phyloP scores from a whole-genome alignment of 2,113 vertebrate genomes.

The Heteronetta atricapilla region DNA sequence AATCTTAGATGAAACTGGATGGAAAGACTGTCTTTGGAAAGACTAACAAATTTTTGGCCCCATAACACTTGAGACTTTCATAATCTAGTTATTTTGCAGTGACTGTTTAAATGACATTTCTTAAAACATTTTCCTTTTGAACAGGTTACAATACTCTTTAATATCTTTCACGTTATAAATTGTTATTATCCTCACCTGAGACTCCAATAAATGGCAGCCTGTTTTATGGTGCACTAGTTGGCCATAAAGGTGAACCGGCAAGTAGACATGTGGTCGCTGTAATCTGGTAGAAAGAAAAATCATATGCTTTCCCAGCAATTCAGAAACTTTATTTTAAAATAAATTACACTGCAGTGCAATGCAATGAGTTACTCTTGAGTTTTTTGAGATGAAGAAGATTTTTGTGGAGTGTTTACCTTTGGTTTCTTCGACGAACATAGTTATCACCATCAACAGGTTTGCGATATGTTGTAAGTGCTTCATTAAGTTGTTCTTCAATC shows the following conservation, averaged over 20 bases:
- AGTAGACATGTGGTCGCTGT: slow-evolving; percentile 95
- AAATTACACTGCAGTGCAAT: not conserved
- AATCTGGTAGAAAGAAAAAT: slow-evolving; percentile 81
- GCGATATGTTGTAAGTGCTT: slow-evolving; percentile 96
- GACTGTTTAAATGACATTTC: not conserved
- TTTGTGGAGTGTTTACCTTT: slow-evolving; percentile 80
- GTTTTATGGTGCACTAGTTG: slow-evolving; percentile 98
- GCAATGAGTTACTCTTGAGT: not conserved
- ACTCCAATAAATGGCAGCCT: slow-evolving; percentile 94
- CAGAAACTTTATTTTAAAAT: not conserved
- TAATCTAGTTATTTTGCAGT: not conserved
- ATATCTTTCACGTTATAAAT: not conserved
- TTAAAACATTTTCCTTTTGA: not conserved
- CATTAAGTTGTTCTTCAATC: slow-evolving; percentile 97
- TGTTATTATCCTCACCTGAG: slow-evolving; percentile 82
- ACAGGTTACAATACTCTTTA: not conserved
- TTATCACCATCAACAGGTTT: slow-evolving; percentile 98
- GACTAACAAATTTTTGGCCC: not conserved
- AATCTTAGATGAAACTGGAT: not conserved
- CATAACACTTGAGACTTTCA: not conserved
- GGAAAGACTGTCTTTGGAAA: not conserved
- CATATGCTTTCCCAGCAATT: not conserved
- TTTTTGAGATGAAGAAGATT: not conserved
- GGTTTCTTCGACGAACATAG: slow-evolving; percentile 97
- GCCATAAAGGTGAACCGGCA: slow-evolving; percentile 96